These are phyloP conservation scores for Pithys albifrons DNA, from an alignment of 2,113 vertebrate genomes.

Conservation along the genomic window DNA sequence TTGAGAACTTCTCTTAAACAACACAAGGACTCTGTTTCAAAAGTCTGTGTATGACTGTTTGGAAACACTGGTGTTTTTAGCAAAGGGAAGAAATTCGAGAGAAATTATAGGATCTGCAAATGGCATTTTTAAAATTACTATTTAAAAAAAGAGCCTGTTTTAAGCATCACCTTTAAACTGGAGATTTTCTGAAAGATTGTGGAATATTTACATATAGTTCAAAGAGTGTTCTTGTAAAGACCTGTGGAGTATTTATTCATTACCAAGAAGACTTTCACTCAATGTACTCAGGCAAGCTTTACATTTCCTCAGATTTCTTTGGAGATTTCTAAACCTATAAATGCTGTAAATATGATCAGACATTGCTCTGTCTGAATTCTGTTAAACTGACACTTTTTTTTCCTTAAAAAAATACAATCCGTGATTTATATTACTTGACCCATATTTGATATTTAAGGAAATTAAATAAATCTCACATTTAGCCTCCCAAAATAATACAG, in stretches of 20 bases:
- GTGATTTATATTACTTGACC: conserved; percentile 40
- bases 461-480: conserved; percentile 54
- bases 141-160: conserved; percentile 43
- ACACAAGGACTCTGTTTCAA: neutral
- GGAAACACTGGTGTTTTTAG: conserved; percentile 64
- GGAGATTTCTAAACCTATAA: conserved; percentile 68
- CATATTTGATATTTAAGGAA: conserved; percentile 56
- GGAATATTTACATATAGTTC: conserved; percentile 60
- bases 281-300: conserved; percentile 36
- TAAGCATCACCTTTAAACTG: conserved; percentile 67
- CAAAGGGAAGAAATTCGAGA: conserved; percentile 39
- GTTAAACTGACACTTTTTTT: neutral
- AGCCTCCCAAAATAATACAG: conserved; percentile 4
- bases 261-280: conserved; percentile 69
- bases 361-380: conserved; percentile 47
- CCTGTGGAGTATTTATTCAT: conserved; percentile 64
- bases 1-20: neutral
- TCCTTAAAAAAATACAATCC: neutral
- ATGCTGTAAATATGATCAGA: conserved; percentile 66
- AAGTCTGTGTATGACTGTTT: conserved; percentile 48
- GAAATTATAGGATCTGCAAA: conserved; percentile 70
- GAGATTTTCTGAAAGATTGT: conserved; percentile 65
- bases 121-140: conserved; percentile 49
- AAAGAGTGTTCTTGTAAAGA: conserved; percentile 58
- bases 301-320: conserved; percentile 67